Conservation (phyloP, 2,888 invertebrate species). For the Ophion ventricosus region DNA sequence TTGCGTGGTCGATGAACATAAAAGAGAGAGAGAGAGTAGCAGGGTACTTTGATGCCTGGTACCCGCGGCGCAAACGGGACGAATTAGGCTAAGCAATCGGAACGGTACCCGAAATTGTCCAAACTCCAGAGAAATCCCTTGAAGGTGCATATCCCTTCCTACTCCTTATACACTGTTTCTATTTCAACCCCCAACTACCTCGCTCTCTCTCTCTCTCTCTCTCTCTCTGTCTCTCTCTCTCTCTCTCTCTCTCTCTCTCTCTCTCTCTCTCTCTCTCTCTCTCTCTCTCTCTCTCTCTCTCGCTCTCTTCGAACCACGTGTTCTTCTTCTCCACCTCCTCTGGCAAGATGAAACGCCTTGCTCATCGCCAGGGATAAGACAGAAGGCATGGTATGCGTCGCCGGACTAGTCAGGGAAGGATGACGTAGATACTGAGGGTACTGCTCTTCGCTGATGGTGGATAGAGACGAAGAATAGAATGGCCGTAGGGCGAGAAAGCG, state of each 20-base stretch:
- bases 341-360: conserved; percentile 79
- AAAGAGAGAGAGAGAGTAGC: conserved; percentile 56
- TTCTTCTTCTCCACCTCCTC: conserved; percentile 53
- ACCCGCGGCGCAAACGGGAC: conserved; percentile 70
- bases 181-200: conserved; percentile 50
- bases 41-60: conserved; percentile 71
- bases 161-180: conserved; percentile 63
- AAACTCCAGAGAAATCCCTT: conserved; percentile 78
- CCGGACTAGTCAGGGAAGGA: conserved; percentile 49
- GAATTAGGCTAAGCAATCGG: conserved; percentile 83
- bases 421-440: conserved; percentile 50
- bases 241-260: conserved; percentile 66
- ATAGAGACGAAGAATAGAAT: conserved; percentile 59
- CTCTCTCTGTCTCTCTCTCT: conserved; percentile 66
- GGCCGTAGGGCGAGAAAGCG: conserved; percentile 64
- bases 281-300: conserved; percentile 66
- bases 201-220: conserved; percentile 69
- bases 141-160: conserved; percentile 74
- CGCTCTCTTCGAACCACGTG: conserved; percentile 66
- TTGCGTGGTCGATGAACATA: conserved; percentile 30
- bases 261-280: conserved; percentile 68
- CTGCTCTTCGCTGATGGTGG: conserved; percentile 49
- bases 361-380: conserved; percentile 58
- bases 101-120: conserved; percentile 79
- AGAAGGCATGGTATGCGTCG: conserved; percentile 65